phyloP scores from a whole-genome alignment of 2,797 vertebrate species.

The Pyrrhura leucotis region DNA sequence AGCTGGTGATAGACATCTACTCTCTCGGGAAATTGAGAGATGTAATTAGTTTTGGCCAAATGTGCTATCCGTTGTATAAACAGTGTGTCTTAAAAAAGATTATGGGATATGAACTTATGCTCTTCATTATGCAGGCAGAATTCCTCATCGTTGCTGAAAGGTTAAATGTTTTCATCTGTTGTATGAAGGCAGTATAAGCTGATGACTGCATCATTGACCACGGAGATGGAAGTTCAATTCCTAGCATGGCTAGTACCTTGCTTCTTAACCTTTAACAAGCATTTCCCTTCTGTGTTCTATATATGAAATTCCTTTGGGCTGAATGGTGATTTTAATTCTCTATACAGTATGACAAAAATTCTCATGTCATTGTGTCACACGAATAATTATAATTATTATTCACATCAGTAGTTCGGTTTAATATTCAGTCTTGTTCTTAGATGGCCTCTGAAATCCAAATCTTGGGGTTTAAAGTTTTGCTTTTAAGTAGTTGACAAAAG shows the following conservation, averaged over 20 bases:
- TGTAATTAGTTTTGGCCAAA: neutral
- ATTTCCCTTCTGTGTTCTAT: neutral
- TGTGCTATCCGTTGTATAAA: neutral
- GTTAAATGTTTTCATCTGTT: neutral
- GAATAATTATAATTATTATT: neutral
- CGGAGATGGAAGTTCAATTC: neutral
- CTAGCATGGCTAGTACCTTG: neutral
- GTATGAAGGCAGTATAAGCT: neutral
- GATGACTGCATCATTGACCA: neutral
- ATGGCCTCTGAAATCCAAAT: neutral
- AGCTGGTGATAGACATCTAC: neutral
- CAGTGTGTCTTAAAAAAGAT: neutral
- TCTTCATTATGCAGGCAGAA: neutral
- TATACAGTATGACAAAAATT: neutral
- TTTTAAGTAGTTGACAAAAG: neutral
- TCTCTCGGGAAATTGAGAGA: neutral
- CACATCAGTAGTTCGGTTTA: neutral
- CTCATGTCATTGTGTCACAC: neutral
- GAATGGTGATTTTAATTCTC: neutral
- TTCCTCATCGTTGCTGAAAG: neutral
- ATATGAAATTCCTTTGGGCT: neutral
- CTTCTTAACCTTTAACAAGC: neutral
- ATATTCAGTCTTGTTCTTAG: neutral
- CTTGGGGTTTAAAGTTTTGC: neutral
- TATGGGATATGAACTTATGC: neutral